Conservation (phyloP, 2,888 invertebrate species). For the Sericinus montela region DNA sequence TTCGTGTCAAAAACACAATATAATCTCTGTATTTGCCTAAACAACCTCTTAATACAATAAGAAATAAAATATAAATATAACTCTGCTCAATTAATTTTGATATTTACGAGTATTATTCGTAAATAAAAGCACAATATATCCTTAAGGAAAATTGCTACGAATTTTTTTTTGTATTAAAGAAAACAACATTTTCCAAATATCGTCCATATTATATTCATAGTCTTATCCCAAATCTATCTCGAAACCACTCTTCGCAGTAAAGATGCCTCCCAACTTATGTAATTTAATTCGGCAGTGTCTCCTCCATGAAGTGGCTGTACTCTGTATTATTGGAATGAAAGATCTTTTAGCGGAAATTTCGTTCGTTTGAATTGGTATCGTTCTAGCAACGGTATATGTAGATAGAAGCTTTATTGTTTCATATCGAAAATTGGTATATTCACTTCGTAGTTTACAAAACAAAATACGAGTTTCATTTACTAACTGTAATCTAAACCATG, state of each 20-base stretch:
- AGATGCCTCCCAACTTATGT: conserved; percentile 4
- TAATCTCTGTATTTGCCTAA: too few relatives aligned
- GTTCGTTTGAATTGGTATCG: conserved; percentile 3
- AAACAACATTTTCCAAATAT: not conserved
- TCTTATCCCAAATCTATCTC: conserved; percentile 7
- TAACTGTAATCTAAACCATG: too few relatives aligned
- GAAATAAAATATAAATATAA: too few relatives aligned
- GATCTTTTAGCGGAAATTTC: not conserved
- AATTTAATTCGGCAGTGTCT: conserved; percentile 12
- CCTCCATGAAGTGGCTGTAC: not conserved
- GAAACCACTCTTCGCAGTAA: conserved; percentile 20
- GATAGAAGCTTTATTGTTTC: not conserved
- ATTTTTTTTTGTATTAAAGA: not conserved
- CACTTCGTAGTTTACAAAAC: too few relatives aligned
- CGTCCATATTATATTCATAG: conserved; percentile 3
- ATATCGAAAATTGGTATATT: not conserved
- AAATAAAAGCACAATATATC: too few relatives aligned
- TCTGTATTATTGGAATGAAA: conserved; percentile 8
- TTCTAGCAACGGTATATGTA: not conserved
- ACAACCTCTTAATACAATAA: too few relatives aligned
- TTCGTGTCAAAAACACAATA: too few relatives aligned
- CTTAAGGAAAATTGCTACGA: too few relatives aligned
- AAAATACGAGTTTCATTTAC: too few relatives aligned
- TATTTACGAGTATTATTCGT: too few relatives aligned
- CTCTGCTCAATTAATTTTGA: too few relatives aligned